A percentile compares a stretch with the other conserved stretches of the same genome.
These are phyloP conservation scores for Amia ocellicauda DNA, from an alignment of 2,113 vertebrate species.

Conservation along the genomic window DNA sequence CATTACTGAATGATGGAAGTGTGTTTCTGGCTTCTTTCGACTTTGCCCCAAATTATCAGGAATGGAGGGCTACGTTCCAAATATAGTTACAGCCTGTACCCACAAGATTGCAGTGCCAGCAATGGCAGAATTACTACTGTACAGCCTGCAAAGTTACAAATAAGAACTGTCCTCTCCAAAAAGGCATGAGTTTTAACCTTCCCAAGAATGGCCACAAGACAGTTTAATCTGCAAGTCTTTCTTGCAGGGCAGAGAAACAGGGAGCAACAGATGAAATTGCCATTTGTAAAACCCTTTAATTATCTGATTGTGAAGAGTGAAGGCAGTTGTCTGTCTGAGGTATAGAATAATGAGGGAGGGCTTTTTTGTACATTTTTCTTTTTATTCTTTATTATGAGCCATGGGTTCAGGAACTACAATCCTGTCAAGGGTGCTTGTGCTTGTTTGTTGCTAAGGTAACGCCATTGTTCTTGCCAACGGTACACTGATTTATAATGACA, in stretches of 20 bases:
- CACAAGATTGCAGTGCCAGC: not conserved
- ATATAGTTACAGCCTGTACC: not conserved
- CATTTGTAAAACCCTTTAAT: constrained; percentile 11
- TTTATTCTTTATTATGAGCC: constrained; percentile 6
- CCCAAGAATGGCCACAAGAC: not conserved
- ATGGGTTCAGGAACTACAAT: constrained; percentile 8
- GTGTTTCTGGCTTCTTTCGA: too few species aligned
- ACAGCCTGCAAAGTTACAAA: not conserved
- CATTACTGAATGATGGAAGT: too few species aligned
- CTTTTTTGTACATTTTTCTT: not conserved
- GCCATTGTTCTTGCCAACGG: not conserved
- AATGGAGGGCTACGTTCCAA: not conserved
- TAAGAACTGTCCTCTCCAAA: not conserved
- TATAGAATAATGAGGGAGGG: constrained; percentile 1
- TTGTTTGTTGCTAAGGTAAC: constrained; percentile 22
- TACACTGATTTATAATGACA: not conserved
- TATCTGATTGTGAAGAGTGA: not conserved
- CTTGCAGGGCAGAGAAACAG: not conserved
- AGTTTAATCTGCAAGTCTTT: not conserved
- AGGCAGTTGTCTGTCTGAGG: constrained; percentile 1
- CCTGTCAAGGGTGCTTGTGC: constrained; percentile 2
- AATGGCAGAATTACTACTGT: not conserved
- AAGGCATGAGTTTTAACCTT: not conserved
- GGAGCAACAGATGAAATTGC: not conserved
- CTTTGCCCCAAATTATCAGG: not conserved